Base-by-base conservation (phyloP, 2,113 vertebrate genomes). In the Carassius carassius region DNA sequence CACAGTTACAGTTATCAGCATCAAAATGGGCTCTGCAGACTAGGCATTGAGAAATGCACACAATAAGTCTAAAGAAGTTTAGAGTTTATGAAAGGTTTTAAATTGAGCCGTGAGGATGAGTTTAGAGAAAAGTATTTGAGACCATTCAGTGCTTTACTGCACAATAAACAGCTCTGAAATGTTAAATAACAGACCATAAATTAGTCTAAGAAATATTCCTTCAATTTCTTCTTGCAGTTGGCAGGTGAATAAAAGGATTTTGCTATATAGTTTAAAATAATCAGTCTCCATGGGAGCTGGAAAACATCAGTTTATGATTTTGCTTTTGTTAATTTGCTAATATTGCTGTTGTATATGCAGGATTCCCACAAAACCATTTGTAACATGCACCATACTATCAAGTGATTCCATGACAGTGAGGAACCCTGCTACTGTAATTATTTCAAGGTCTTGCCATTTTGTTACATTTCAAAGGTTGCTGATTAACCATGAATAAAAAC, bases 291-390 rank as follows among this genome's bases (percentile, higher is more conserved):
- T 29, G 37, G 41, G 78, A 80, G n/a, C 58, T 47, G 78, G 44
- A 2, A 47, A 47, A 47, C 11, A 47, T 47, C 11, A 47, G 44
- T 47, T 44, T 58, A 32, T 60, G 9, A 37, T 78, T 78, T 78
- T 4, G 11, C 5, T 58, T 54, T 54, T 29, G 13, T 51, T 23
- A 65, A 65, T 49, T 80, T 19, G 25, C 19, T 35, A 21, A 69
- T 86, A 86, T 86, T 78, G 85, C 85, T 82, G 41, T 85, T 51
- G 16, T 65, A 56, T 9, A 54, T 84, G 8, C 51, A 74, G 44
- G 44, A 25, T 49, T 25, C 41, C 72, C 5, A 41, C 10, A 72
- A 12, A 72, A 44, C 8, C 16, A 37, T 32, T n/a, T 23, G 19
- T 5, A 70, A 5, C 17, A 19, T 70, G 67, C 1, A 3, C 41